Conservation (phyloP, 2,888 invertebrate genomes). For the Phortica okadai region DNA sequence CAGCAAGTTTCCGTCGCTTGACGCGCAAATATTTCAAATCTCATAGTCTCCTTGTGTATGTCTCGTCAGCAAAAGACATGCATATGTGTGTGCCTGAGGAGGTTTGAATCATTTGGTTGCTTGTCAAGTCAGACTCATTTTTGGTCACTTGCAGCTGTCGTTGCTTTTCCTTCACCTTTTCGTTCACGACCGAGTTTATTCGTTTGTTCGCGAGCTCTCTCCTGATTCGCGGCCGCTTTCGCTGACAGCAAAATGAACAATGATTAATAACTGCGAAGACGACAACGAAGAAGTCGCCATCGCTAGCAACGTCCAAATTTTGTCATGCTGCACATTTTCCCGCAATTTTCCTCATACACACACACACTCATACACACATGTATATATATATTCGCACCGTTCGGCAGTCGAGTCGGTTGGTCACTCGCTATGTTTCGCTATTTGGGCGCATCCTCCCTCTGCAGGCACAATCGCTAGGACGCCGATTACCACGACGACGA, state of each 20-base stretch:
- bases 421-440: slow-evolving; percentile 30
- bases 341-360: slow-evolving; percentile 51
- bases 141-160: slow-evolving; percentile 63
- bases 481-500: slow-evolving; percentile 45
- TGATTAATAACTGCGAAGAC: slow-evolving; percentile 75
- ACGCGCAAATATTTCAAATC: slow-evolving; percentile 37
- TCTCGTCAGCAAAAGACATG: slow-evolving; percentile 34
- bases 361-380: slow-evolving; percentile 52
- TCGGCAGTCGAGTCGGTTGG: slow-evolving; percentile 41
- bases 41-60: not conserved
- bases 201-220: slow-evolving; percentile 47
- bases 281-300: slow-evolving; percentile 63
- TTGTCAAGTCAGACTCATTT: slow-evolving; percentile 55
- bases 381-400: slow-evolving; percentile 46
- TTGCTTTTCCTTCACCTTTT: slow-evolving; percentile 54
- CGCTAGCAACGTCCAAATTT: slow-evolving; percentile 35
- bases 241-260: slow-evolving; percentile 76
- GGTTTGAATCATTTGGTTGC: slow-evolving; percentile 2
- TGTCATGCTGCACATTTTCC: slow-evolving; percentile 49
- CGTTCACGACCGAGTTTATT: slow-evolving; percentile 23
- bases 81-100: slow-evolving; percentile 41
- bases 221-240: slow-evolving; percentile 72
- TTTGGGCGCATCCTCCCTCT: slow-evolving; percentile 34
- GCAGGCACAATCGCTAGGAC: slow-evolving; percentile 16
- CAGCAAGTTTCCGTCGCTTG: slow-evolving; percentile 68